Evolutionary conservation across 2,113 vertebrate genomes (phyloP).

Genomic region (Corvus moneduloides): DNA sequence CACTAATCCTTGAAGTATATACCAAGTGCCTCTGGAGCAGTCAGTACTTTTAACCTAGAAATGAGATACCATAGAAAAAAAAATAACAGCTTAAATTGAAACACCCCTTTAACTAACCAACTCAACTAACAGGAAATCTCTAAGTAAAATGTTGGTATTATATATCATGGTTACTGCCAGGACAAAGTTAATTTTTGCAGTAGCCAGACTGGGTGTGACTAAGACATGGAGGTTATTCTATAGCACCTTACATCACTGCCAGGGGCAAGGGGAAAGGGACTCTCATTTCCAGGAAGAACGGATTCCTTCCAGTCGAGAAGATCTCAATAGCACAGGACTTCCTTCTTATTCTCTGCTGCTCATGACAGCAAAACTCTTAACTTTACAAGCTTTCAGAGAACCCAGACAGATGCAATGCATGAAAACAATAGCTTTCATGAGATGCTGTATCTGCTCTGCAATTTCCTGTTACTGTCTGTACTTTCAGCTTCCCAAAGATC

Average conservation of each 20-base stretch:
- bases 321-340: background rate
- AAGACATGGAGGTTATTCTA: background rate
- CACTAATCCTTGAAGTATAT: slow-evolving; percentile 70
- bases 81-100: background rate
- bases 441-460: background rate
- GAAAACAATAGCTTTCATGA: background rate
- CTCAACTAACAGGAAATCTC: background rate
- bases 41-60: slow-evolving; percentile 61
- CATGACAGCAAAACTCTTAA: background rate
- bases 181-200: background rate
- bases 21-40: slow-evolving; percentile 18
- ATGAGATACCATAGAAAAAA: background rate
- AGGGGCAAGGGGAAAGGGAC: background rate
- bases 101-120: background rate
- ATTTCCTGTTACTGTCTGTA: background rate
- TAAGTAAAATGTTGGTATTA: background rate
- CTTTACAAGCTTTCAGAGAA: background rate
- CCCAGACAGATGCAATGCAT: background rate
- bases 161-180: background rate
- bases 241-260: background rate
- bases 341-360: background rate
- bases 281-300: background rate
- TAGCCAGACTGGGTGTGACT: background rate
- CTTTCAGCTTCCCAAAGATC: background rate
- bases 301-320: background rate